phyloP scores from a whole-genome alignment of 1,140 invertebrate genomes.

The Ooceraea biroi region DNA sequence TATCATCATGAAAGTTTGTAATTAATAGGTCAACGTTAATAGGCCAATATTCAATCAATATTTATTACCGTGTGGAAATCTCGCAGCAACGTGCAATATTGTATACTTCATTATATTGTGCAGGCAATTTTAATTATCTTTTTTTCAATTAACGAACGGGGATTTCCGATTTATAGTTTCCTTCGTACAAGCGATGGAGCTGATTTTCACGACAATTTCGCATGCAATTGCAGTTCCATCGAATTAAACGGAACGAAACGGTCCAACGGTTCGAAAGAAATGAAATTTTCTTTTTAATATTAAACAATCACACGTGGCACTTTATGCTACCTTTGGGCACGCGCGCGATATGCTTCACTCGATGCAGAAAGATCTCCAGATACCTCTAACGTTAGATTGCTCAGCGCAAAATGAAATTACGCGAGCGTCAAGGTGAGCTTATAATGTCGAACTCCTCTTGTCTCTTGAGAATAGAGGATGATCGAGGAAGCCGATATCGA shows the following conservation, averaged over 20 bases:
- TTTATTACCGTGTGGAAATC: neutral
- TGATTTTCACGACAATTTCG: neutral
- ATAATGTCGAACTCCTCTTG: slow-evolving; percentile 2
- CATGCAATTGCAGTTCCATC: neutral
- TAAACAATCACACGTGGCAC: neutral
- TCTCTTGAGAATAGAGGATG: slow-evolving; percentile 1
- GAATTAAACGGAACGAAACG: neutral
- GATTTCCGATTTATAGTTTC: neutral
- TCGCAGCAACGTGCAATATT: neutral
- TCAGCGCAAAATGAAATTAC: slow-evolving; percentile 41
- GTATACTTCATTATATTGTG: neutral
- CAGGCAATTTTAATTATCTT: neutral
- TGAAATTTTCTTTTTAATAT: slow-evolving; percentile 3
- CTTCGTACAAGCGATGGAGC: too few relatives aligned
- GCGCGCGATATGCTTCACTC: neutral
- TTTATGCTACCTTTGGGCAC: neutral
- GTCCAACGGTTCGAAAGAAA: neutral
- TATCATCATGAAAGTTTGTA: neutral
- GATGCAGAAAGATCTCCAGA: slow-evolving; percentile 1
- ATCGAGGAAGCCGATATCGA: slow-evolving; percentile 3
- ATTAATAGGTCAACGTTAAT: neutral
- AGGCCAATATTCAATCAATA: neutral
- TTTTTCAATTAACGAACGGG: neutral
- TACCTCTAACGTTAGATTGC: slow-evolving; percentile 29
- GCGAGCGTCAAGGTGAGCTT: slow-evolving; percentile 2